Percentiles rank a stretch among this genome's conserved stretches.
These are phyloP conservation scores for Proales similis DNA, from an alignment of 1,140 invertebrate species.

Conservation along the genomic window DNA sequence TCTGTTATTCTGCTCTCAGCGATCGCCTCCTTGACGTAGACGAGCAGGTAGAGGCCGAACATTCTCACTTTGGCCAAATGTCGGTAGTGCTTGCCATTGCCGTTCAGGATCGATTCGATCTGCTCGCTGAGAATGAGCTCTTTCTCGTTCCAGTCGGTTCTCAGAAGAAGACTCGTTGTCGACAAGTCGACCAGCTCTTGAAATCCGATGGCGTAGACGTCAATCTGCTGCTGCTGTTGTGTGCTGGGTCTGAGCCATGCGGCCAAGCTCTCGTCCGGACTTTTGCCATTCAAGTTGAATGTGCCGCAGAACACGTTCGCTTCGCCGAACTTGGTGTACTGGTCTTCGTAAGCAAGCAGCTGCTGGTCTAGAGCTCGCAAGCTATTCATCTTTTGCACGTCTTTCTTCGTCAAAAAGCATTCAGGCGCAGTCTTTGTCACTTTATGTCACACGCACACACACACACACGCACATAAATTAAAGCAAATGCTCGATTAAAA, in stretches of 20 bases:
- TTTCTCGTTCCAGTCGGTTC: slow-evolving; percentile 25
- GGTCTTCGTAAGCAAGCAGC: slow-evolving; percentile 15
- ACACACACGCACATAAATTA: no score
- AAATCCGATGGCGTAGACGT: slow-evolving; percentile 95
- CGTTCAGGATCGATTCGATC: not conserved
- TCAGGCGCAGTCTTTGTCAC: no score
- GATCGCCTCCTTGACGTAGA: slow-evolving; percentile 33
- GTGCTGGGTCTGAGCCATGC: slow-evolving; percentile 38
- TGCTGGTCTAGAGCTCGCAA: no score
- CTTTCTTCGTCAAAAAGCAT: no score
- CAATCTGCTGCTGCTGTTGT: slow-evolving; percentile 51
- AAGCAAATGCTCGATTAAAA: no score
- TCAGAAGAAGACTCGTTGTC: slow-evolving; percentile 67
- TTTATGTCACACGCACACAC: no score
- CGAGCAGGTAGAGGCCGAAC: slow-evolving; percentile 75
- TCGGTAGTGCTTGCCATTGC: slow-evolving; percentile 55
- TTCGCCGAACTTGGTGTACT: slow-evolving; percentile 22
- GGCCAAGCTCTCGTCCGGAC: slow-evolving; percentile 39
- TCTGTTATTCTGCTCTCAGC: slow-evolving; percentile 55
- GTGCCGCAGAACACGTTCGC: slow-evolving; percentile 21
- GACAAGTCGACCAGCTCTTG: slow-evolving; percentile 99
- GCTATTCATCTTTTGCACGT: no score
- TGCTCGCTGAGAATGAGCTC: slow-evolving; percentile 57
- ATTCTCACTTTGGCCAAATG: slow-evolving; percentile 94
- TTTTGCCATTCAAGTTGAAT: slow-evolving; percentile 59